A percentile compares a stretch with the other conserved stretches of the same genome.
Evolutionary conservation across 30 jellyfish, hydroid and myxozoan genomes (phyloP).

Genomic region (Turritopsis rubra): DNA sequence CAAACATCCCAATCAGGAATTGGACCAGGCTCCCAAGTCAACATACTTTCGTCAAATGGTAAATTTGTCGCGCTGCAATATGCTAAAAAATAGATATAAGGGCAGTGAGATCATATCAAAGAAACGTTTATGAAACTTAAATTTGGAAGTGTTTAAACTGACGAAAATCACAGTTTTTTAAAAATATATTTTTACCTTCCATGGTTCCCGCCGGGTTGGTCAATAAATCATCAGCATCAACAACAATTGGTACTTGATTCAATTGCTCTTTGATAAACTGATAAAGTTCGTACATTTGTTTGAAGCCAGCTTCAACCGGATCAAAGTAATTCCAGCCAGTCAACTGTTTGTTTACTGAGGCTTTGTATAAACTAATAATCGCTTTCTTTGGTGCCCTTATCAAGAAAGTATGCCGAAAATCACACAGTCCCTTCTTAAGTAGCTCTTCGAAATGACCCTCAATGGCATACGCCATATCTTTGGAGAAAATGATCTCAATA

Average conservation of each 20-base stretch:
- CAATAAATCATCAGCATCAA: conserved; percentile 84
- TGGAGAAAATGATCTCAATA: conserved; percentile 61
- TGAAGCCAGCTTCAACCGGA: conserved; percentile 68
- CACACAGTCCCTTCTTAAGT: conserved; percentile 35
- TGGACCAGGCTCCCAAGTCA: conserved; percentile 92
- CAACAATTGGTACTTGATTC: conserved; percentile 57
- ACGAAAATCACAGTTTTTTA: no score
- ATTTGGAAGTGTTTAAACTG: background rate
- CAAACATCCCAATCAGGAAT: conserved; percentile 89
- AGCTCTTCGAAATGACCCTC: conserved; percentile 52
- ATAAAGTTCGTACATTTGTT: conserved; percentile 45
- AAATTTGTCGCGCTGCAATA: conserved; percentile 72
- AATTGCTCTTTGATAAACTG: conserved; percentile 30
- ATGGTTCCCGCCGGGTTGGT: conserved; percentile 75
- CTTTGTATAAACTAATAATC: conserved; percentile 63
- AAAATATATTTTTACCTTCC: conserved; percentile 47
- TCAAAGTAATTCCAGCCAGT: conserved; percentile 89
- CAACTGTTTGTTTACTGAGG: conserved; percentile 59
- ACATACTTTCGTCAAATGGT: conserved; percentile 60
- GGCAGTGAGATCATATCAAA: no score
- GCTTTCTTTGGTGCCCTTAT: conserved; percentile 81
- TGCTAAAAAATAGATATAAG: conserved; percentile 20
- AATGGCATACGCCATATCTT: conserved; percentile 71
- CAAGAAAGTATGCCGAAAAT: conserved; percentile 69
- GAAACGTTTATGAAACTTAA: no score